Evolutionary conservation across 2,113 vertebrate species (phyloP).

Genomic region (Brachirus orientalis): DNA sequence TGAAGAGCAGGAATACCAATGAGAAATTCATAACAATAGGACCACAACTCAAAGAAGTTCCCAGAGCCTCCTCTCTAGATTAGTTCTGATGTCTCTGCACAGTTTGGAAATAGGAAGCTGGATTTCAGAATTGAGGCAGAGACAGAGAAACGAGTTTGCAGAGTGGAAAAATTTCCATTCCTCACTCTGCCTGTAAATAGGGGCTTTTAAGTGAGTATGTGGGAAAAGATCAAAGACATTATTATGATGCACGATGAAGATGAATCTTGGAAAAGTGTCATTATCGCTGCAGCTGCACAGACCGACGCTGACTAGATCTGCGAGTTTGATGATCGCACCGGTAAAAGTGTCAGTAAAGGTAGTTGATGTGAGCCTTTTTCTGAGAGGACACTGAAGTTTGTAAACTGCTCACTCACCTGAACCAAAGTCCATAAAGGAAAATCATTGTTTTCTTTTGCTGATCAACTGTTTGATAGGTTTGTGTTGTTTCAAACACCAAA

Average conservation of each 20-base stretch:
- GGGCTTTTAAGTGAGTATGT: conserved; percentile 51
- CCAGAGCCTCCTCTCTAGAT: conserved; percentile 43
- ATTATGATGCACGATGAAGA: conserved; percentile 41
- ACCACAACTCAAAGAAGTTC: conserved; percentile 44
- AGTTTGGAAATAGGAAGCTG: conserved; percentile 45
- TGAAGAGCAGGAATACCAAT: conserved; percentile 55
- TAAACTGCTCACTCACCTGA: too few relatives aligned
- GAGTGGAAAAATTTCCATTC: too few relatives aligned
- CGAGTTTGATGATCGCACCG: too few relatives aligned
- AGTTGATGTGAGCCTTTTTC: too few relatives aligned
- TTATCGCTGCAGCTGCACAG: conserved; percentile 11
- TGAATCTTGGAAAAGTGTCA: conserved; percentile 23
- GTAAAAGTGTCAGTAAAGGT: too few relatives aligned
- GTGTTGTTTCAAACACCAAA: too few relatives aligned
- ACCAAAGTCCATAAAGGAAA: too few relatives aligned
- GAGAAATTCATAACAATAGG: conserved; percentile 48
- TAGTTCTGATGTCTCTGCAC: conserved; percentile 45
- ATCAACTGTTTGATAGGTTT: too few relatives aligned
- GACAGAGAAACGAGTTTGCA: neutral
- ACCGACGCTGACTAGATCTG: neutral
- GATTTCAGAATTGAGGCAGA: conserved; percentile 31
- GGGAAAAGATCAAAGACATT: conserved; percentile 47
- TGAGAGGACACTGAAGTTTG: too few relatives aligned
- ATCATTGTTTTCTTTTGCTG: too few relatives aligned
- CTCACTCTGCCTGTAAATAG: too few relatives aligned